phyloP scores from a whole-genome alignment of 2,888 invertebrate species.

The Operophtera brumata region DNA sequence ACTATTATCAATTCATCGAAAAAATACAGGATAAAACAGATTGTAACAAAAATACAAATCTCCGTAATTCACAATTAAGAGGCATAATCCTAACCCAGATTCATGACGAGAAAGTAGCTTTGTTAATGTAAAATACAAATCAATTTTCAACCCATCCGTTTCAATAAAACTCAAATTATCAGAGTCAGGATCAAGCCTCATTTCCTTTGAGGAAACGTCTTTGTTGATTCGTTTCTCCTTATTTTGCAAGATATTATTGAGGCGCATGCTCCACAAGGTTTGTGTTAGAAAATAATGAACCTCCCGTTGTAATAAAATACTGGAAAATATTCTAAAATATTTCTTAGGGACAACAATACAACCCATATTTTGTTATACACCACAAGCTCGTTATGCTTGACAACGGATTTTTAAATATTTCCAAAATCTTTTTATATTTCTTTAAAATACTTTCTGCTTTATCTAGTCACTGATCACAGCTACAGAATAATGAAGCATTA shows the following conservation, averaged over 20 bases:
- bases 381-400: conserved; percentile 10
- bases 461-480: no score
- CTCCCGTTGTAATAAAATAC: conserved; percentile 24
- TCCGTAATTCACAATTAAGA: not conserved
- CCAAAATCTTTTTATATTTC: not conserved
- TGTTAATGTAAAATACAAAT: conserved; percentile 32
- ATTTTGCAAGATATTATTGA: conserved; percentile 50
- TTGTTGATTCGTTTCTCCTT: conserved; percentile 59
- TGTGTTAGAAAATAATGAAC: conserved; percentile 47
- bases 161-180: conserved; percentile 56
- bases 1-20: no score
- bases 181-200: conserved; percentile 49
- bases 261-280: conserved; percentile 48
- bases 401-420: conserved; percentile 8
- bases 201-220: conserved; percentile 55
- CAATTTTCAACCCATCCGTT: conserved; percentile 44
- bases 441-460: not conserved
- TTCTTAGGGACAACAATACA: conserved; percentile 7
- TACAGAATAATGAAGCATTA: not conserved
- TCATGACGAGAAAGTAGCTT: not conserved
- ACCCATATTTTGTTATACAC: conserved; percentile 1
- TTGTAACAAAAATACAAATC: not conserved
- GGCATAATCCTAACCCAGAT: not conserved
- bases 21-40: no score
- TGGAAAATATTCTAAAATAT: conserved; percentile 18